These are phyloP conservation scores for Oncorhynchus gorbuscha DNA, from an alignment of 2,113 vertebrate species.

Conservation along the genomic window DNA sequence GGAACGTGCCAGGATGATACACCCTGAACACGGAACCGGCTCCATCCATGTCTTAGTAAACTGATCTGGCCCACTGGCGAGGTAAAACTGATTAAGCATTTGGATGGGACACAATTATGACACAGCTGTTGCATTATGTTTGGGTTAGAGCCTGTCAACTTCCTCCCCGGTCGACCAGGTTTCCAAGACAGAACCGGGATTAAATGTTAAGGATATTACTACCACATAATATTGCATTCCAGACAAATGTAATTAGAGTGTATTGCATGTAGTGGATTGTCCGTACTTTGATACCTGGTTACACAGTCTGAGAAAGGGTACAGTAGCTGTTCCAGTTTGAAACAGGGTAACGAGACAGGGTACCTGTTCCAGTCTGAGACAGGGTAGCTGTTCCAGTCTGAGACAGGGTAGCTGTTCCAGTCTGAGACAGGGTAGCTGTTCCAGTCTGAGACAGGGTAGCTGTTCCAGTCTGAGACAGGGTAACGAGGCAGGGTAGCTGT, in stretches of 20 bases:
- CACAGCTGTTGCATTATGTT: conserved; percentile 66
- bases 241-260: conserved; percentile 68
- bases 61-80: conserved; percentile 61
- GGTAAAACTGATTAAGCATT: conserved; percentile 75
- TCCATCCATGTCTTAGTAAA: conserved; percentile 62
- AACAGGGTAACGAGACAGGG: too few relatives aligned
- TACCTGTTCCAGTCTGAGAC: too few relatives aligned
- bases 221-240: conserved; percentile 71
- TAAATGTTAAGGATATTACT: conserved; percentile 70
- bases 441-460: too few relatives aligned
- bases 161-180: conserved; percentile 49
- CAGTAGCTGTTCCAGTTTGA: conserved; percentile 4
- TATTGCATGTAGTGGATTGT: conserved; percentile 48
- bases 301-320: conserved; percentile 37
- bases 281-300: conserved; percentile 57
- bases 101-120: conserved; percentile 73
- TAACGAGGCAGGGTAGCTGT: too few relatives aligned
- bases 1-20: conserved; percentile 12
- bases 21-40: conserved; percentile 37
- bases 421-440: too few relatives aligned
- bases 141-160: conserved; percentile 18
- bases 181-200: conserved; percentile 55
- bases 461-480: too few relatives aligned
- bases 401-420: too few relatives aligned
- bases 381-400: too few relatives aligned